Conservation (phyloP, 2,113 vertebrate species). For the Pyxicephalus adspersus region DNA sequence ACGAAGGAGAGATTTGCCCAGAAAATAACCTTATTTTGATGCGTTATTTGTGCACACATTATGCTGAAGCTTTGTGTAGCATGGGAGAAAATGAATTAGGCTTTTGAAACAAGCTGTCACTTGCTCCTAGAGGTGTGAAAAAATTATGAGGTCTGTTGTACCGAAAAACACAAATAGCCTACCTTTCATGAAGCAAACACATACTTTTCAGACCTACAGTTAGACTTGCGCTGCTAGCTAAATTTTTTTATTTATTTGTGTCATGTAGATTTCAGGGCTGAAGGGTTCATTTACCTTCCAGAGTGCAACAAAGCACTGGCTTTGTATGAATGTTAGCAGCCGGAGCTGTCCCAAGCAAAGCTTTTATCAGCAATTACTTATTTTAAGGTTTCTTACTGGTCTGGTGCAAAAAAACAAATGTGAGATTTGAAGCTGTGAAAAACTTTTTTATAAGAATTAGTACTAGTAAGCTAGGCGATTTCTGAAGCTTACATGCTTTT, state of each 20-base stretch:
- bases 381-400: no score
- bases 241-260: conserved; percentile 60
- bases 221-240: conserved; percentile 58
- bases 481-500: no score
- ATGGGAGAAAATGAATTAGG: conserved; percentile 60
- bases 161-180: conserved; percentile 64
- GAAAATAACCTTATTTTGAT: conserved; percentile 54
- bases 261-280: conserved; percentile 44
- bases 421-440: no score
- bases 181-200: conserved; percentile 65
- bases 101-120: conserved; percentile 69
- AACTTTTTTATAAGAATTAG: no score
- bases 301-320: neutral
- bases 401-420: no score
- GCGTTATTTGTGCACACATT: conserved; percentile 60
- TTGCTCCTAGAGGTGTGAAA: conserved; percentile 73
- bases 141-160: conserved; percentile 71
- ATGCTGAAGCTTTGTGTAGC: conserved; percentile 53
- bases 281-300: conserved; percentile 11
- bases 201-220: conserved; percentile 59
- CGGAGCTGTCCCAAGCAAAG: neutral
- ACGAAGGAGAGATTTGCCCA: conserved; percentile 55
- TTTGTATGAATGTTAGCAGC: neutral
- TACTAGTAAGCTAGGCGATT: no score
- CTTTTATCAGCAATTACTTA: neutral